Conservation (phyloP, 2,113 vertebrate species). For the Columba livia region DNA sequence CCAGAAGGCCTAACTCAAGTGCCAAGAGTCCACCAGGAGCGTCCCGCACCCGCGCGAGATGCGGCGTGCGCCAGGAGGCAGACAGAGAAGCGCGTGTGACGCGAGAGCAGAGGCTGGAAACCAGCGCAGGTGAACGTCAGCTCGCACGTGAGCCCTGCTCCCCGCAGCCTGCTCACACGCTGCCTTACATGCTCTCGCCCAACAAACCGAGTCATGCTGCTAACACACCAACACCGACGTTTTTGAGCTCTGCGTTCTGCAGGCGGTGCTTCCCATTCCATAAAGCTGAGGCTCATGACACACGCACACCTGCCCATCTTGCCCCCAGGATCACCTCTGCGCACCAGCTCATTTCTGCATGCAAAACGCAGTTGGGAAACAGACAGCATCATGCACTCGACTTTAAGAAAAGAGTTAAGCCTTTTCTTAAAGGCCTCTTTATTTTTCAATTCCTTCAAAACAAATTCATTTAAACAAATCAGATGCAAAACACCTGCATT, state of each 20-base stretch:
- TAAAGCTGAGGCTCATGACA: neutral
- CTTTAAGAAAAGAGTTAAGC: slow-evolving; percentile 61
- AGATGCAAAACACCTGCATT: slow-evolving; percentile 76
- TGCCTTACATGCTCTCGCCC: neutral
- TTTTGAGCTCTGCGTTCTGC: neutral
- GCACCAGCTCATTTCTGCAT: neutral
- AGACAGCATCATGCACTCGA: slow-evolving; percentile 24
- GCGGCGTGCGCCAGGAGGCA: neutral
- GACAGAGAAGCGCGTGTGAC: accelerated
- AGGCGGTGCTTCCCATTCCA: neutral
- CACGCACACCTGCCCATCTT: neutral
- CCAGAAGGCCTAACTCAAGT: neutral
- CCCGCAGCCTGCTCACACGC: neutral
- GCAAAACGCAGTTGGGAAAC: neutral
- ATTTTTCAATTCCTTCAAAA: slow-evolving; percentile 61
- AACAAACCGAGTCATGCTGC: slow-evolving; percentile 10
- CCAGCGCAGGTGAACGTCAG: neutral
- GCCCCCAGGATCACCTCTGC: neutral
- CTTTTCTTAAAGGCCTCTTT: slow-evolving; percentile 71
- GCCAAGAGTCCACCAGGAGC: neutral
- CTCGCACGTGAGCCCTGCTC: neutral
- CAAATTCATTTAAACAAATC: slow-evolving; percentile 72
- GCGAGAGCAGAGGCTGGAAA: neutral
- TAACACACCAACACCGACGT: neutral
- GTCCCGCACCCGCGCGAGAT: neutral